Evolutionary conservation across 2,797 vertebrate species (phyloP).

Genomic region (Chelmon rostratus): DNA sequence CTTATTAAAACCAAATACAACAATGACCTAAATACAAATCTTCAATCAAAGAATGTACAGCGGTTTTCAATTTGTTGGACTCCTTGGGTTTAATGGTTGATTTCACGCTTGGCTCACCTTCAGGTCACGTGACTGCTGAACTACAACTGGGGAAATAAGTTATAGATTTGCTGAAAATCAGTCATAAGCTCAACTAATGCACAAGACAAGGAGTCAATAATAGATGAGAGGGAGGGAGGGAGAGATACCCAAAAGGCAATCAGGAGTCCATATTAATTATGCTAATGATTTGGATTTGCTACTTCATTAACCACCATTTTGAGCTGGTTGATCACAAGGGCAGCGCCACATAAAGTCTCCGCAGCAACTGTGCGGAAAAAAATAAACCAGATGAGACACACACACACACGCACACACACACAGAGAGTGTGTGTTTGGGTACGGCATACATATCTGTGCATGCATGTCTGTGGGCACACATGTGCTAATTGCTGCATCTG

Average conservation of each 20-base stretch:
- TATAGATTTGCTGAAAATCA: slow-evolving; percentile 71
- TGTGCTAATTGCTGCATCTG: slow-evolving; percentile 77
- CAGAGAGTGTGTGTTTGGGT: slow-evolving; percentile 18
- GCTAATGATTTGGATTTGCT: slow-evolving; percentile 83
- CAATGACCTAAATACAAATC: slow-evolving; percentile 15
- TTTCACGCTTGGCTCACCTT: slow-evolving; percentile 54
- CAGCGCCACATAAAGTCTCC: slow-evolving; percentile 53
- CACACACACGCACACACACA: too few relatives aligned
- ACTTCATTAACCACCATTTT: slow-evolving; percentile 84
- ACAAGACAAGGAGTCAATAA: slow-evolving; percentile 67
- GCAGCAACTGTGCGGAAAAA: slow-evolving; percentile 58
- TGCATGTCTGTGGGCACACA: slow-evolving; percentile 31
- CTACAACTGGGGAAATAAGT: slow-evolving; percentile 56
- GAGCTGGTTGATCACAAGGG: slow-evolving; percentile 76
- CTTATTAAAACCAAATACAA: not conserved
- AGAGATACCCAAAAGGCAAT: slow-evolving; percentile 72
- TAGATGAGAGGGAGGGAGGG: slow-evolving; percentile 32
- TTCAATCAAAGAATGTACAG: slow-evolving; percentile 35
- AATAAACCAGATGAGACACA: slow-evolving; percentile 24
- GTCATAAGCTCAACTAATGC: slow-evolving; percentile 63
- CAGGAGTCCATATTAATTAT: slow-evolving; percentile 80
- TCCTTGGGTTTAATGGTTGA: slow-evolving; percentile 48
- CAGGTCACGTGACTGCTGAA: slow-evolving; percentile 43
- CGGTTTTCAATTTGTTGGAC: slow-evolving; percentile 36
- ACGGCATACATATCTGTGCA: slow-evolving; percentile 20